A percentile compares a stretch with the other conserved stretches of the same genome.
Evolutionary conservation across 1,140 invertebrate species (phyloP).

Genomic region (Drosophila punjabiensis): DNA sequence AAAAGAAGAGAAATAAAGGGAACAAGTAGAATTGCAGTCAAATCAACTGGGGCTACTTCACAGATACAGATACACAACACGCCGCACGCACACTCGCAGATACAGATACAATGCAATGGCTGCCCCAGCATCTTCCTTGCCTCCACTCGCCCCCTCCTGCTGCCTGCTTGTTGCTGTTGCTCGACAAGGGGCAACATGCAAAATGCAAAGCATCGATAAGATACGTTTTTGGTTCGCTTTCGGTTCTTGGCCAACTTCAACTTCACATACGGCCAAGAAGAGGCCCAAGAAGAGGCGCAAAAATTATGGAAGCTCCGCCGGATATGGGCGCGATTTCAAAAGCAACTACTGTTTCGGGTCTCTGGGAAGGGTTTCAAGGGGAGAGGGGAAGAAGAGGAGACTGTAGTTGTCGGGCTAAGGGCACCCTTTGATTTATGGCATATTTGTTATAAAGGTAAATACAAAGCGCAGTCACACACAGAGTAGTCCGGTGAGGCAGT

Average conservation of each 20-base stretch:
- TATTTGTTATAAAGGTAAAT: constrained; percentile 67
- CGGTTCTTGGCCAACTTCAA: constrained; percentile 3
- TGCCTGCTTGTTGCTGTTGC: constrained; percentile 63
- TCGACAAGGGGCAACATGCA: constrained; percentile 80
- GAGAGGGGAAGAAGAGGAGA: neutral
- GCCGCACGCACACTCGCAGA: constrained; percentile 28
- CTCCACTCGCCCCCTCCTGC: neutral
- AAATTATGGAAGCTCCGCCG: constrained; percentile 84
- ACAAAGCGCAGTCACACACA: constrained; percentile 77
- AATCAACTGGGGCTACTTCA: constrained; percentile 56
- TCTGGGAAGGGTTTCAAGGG: neutral
- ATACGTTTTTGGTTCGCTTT: constrained; percentile 49
- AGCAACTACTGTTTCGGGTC: constrained; percentile 80
- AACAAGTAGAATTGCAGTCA: constrained; percentile 62
- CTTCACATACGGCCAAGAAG: neutral
- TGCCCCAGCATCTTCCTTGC: constrained; percentile 45
- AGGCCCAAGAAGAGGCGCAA: constrained; percentile 37
- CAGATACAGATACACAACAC: constrained; percentile 40
- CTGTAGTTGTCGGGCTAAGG: constrained; percentile 17
- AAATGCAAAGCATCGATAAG: constrained; percentile 84
- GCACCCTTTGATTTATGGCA: constrained; percentile 77
- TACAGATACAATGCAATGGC: constrained; percentile 62
- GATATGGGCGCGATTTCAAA: constrained; percentile 81
- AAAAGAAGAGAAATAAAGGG: constrained; percentile 18
- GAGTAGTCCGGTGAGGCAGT: constrained; percentile 13